These are phyloP conservation scores for Musca vetustissima DNA, from an alignment of 1,140 invertebrate species.

Conservation along the genomic window DNA sequence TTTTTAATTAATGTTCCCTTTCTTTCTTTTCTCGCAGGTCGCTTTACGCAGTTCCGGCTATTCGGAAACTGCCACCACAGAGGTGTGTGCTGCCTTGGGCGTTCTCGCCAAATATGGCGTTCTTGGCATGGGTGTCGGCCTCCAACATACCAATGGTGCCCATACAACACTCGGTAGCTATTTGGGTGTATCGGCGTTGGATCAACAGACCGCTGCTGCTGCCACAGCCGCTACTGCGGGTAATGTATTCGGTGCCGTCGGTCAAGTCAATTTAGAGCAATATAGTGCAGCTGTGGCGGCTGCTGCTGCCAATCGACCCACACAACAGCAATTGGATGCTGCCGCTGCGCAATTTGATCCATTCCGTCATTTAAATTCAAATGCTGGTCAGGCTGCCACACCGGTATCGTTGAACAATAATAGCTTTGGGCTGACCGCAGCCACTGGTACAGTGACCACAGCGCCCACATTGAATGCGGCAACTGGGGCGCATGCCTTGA, in stretches of 20 bases:
- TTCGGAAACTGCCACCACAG: constrained; percentile 81
- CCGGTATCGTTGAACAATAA: constrained; percentile 75
- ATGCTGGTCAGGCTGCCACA: constrained; percentile 63
- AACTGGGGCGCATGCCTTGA: constrained; percentile 64
- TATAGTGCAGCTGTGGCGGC: constrained; percentile 58
- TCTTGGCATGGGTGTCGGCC: constrained; percentile 83
- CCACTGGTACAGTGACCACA: constrained; percentile 64
- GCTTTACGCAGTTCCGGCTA: constrained; percentile 85
- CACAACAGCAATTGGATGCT: constrained; percentile 69
- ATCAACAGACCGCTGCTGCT: constrained; percentile 63
- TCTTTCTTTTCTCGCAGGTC: constrained; percentile 55
- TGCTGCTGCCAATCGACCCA: constrained; percentile 63
- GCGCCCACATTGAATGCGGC: constrained; percentile 79
- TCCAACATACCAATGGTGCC: constrained; percentile 61
- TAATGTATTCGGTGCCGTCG: constrained; percentile 78
- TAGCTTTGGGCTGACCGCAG: constrained; percentile 72
- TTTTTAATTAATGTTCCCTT: background rate
- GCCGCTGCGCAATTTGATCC: constrained; percentile 66
- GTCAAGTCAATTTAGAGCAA: constrained; percentile 65
- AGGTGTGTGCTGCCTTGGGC: constrained; percentile 87
- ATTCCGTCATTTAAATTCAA: constrained; percentile 68
- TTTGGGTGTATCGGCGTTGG: constrained; percentile 64
- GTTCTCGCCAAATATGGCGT: constrained; percentile 93
- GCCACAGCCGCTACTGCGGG: constrained; percentile 61
- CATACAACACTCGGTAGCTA: constrained; percentile 62